phyloP scores from a whole-genome alignment of 2,113 vertebrate species.

The Condylura cristata region DNA sequence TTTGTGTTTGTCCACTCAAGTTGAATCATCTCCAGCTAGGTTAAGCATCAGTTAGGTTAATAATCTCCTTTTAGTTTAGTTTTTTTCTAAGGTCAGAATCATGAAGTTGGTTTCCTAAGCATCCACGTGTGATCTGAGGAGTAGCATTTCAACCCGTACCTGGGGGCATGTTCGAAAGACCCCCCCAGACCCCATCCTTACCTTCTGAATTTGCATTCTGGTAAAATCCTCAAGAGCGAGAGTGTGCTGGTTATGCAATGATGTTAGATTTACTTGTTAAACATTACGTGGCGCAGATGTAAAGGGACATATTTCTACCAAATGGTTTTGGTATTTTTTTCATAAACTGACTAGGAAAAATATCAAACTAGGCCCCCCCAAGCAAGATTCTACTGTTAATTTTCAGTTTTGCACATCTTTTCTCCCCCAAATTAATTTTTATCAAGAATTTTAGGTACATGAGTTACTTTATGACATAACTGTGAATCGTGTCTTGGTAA shows the following conservation, averaged over 20 bases:
- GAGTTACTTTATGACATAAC: not conserved
- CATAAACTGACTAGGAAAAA: not conserved
- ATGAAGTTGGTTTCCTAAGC: not conserved
- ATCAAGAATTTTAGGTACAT: not conserved
- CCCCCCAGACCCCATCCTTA: not conserved
- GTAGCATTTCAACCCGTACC: not conserved
- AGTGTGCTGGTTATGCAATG: not conserved
- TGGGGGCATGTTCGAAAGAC: not conserved
- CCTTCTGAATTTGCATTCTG: not conserved
- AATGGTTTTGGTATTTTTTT: not conserved
- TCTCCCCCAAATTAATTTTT: not conserved
- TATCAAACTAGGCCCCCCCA: not conserved
- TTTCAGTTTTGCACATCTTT: not conserved
- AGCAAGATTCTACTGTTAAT: not conserved
- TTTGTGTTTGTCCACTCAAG: not conserved
- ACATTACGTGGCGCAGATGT: not conserved
- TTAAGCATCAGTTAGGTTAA: not conserved
- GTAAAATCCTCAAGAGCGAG: not conserved
- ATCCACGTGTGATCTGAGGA: not conserved
- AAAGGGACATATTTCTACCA: conserved; percentile 17
- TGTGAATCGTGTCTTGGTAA: not conserved
- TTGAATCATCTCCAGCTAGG: not conserved
- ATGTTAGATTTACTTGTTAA: not conserved
- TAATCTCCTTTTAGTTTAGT: not conserved
- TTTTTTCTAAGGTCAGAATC: not conserved